These are phyloP conservation scores for Acrobeloides nanus DNA, from an alignment of 2,888 invertebrate species.

Conservation along the genomic window DNA sequence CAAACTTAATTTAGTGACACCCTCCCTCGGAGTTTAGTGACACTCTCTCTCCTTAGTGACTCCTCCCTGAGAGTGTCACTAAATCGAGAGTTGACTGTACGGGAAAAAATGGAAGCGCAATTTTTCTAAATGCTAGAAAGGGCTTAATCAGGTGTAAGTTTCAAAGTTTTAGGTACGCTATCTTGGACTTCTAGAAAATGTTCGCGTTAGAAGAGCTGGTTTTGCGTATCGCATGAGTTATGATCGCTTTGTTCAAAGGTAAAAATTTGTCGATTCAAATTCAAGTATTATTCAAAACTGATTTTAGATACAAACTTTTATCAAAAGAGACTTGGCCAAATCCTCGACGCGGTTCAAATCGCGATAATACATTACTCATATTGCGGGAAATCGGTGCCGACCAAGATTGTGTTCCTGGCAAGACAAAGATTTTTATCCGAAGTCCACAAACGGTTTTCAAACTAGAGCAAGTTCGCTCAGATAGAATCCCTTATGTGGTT, in stretches of 20 bases:
- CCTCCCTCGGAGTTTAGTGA: too few species aligned
- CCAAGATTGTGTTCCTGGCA: slow-evolving; percentile 83
- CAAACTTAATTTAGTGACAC: too few species aligned
- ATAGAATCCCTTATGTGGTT: slow-evolving; percentile 81
- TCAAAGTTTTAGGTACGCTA: slow-evolving; percentile 60
- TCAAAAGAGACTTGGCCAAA: slow-evolving; percentile 94
- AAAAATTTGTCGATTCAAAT: slow-evolving; percentile 73
- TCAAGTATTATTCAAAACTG: not conserved
- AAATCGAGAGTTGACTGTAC: too few species aligned
- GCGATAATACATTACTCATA: slow-evolving; percentile 74
- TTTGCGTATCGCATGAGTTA: slow-evolving; percentile 92
- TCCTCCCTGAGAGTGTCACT: too few species aligned
- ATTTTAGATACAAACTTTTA: slow-evolving; percentile 82
- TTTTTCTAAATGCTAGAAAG: too few species aligned
- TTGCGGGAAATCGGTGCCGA: slow-evolving; percentile 71
- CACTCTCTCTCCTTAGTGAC: too few species aligned
- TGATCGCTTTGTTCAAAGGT: slow-evolving; percentile 80
- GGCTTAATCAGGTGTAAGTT: not conserved
- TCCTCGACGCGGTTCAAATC: slow-evolving; percentile 70
- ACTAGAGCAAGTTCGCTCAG: slow-evolving; percentile 76
- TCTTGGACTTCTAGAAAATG: slow-evolving; percentile 86
- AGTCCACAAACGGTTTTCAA: slow-evolving; percentile 83
- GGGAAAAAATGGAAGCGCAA: too few species aligned
- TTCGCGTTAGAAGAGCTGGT: slow-evolving; percentile 86
- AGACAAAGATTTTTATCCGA: slow-evolving; percentile 88